Conservation (phyloP, 2,797 vertebrate species). For the Smutsia temminckii region DNA sequence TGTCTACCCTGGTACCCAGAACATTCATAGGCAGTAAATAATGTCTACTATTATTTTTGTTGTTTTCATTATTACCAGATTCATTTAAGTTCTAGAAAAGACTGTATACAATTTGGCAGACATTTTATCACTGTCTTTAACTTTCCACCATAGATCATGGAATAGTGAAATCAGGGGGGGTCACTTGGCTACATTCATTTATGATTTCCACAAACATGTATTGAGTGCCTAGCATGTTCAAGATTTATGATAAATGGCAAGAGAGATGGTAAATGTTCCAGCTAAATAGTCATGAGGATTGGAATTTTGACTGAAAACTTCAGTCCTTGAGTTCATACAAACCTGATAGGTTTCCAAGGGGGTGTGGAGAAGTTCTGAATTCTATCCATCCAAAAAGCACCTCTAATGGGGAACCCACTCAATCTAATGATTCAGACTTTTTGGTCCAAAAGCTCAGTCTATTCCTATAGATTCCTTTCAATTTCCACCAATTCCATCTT, state of each 20-base stretch:
- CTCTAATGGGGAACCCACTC: not conserved
- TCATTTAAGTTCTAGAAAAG: not conserved
- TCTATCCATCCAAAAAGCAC: not conserved
- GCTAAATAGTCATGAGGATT: not conserved
- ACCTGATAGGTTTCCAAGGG: not conserved
- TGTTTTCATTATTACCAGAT: slow-evolving; percentile 12
- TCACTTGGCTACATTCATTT: not conserved
- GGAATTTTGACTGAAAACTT: not conserved
- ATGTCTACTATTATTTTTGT: not conserved
- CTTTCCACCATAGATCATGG: not conserved
- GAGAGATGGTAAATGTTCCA: not conserved
- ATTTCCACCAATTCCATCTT: not conserved
- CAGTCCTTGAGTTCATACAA: not conserved
- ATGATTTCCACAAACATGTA: not conserved
- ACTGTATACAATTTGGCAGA: not conserved
- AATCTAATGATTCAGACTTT: not conserved
- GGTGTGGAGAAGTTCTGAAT: not conserved
- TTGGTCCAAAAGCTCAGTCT: not conserved
- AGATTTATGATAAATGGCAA: not conserved
- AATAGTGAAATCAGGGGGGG: not conserved
- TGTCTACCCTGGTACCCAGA: not conserved
- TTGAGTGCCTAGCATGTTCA: not conserved
- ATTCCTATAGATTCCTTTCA: not conserved
- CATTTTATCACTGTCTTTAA: not conserved
- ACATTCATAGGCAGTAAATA: not conserved